Conservation (phyloP, 2,113 vertebrate species). For the Upupa epops region DNA sequence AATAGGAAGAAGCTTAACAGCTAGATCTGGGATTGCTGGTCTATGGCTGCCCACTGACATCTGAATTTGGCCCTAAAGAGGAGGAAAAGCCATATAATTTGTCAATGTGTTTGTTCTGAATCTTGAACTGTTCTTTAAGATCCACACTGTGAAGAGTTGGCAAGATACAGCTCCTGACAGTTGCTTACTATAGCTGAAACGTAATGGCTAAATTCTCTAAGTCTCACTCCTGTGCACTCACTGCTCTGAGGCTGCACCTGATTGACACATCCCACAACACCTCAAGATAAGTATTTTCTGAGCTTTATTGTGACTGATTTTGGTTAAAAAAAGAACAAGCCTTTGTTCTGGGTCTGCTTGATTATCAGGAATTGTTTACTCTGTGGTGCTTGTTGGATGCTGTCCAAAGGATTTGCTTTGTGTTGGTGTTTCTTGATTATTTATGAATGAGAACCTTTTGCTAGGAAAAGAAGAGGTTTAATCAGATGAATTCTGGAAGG, state of each 20-base stretch:
- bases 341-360: not conserved
- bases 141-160: not conserved
- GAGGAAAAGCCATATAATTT: not conserved
- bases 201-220: too few relatives aligned
- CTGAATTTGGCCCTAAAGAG: not conserved
- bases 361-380: not conserved
- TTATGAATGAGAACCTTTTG: not conserved
- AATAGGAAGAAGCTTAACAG: not conserved
- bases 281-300: not conserved
- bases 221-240: not conserved
- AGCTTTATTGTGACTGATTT: not conserved
- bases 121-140: not conserved
- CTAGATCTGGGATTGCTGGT: not conserved
- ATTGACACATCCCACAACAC: not conserved
- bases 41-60: not conserved
- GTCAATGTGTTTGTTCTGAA: not conserved
- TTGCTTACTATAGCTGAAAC: not conserved
- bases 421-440: not conserved
- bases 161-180: not conserved
- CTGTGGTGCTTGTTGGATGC: not conserved
- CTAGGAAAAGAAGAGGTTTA: not conserved
- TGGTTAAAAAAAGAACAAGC: not conserved
- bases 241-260: not conserved
- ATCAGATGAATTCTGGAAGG: not conserved
- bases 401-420: not conserved